phyloP scores from a whole-genome alignment of 2,888 invertebrate genomes.

The Drosophila nr. fundita region DNA sequence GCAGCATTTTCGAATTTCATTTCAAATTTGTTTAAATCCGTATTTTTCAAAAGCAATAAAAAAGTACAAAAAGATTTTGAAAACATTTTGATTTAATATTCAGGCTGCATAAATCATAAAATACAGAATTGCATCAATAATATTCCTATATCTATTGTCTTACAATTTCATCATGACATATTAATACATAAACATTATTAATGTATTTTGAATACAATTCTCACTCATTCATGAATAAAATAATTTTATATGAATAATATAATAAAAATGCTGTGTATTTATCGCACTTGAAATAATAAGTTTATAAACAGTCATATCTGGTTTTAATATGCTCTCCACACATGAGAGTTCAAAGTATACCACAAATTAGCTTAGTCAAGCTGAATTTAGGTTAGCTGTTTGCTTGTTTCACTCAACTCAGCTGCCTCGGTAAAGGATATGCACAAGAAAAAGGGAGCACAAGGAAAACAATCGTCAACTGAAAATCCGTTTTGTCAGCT shows the following conservation, averaged over 20 bases:
- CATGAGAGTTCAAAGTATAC: neutral
- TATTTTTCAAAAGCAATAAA: neutral
- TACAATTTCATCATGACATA: neutral
- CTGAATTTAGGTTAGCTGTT: neutral
- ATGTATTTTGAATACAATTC: neutral
- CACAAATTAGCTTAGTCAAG: neutral
- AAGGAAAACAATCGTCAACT: neutral
- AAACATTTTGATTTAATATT: neutral
- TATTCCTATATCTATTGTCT: neutral
- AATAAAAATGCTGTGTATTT: neutral
- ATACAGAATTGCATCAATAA: neutral
- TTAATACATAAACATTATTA: neutral
- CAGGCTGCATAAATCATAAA: neutral
- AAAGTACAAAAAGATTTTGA: neutral
- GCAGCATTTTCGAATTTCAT: neutral
- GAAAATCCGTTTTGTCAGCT: conserved; percentile 14
- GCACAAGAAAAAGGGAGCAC: neutral
- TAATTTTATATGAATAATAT: neutral
- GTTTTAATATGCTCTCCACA: neutral
- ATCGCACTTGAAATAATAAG: neutral
- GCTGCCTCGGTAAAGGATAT: neutral
- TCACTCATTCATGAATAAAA: neutral
- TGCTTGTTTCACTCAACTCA: neutral
- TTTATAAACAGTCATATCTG: no score
- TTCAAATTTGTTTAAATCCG: neutral